Evolutionary conservation across 2,797 vertebrate genomes (phyloP), one percentile per base, ranked within the genome.

Genomic region (Pantherophis vulpinus): DNA sequence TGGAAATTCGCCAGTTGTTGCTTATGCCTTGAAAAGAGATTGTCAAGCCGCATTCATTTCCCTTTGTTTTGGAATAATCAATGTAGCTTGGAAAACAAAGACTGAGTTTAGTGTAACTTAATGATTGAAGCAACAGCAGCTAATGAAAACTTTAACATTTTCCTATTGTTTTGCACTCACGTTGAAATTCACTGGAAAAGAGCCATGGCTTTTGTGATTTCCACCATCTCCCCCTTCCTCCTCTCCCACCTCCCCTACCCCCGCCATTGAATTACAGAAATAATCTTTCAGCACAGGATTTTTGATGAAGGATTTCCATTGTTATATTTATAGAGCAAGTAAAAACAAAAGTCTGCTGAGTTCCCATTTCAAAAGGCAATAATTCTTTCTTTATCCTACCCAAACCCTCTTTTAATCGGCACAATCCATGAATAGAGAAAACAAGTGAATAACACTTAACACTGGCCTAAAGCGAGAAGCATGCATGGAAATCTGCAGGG

Each of bases 1-100:
- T 87, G 59, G 92, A 90, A 23, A 25, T 14, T 4, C 14, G 56
- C 56, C 90, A 88, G 5, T 18, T 79, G 55, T 79, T 91, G 37
- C 86, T 63, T 86, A 25, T 83, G 74, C 18, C 10, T 47, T 10
- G 32, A 23, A 47, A 79, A 61, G 14, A 27, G 54, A 74, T 47
- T 42, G n/a, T 59, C 37, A 37, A 51, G 0, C 32, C 61, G 54
- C 27, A 54, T 74, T 74, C 47, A 51, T 60, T 91, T 61, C 37
- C 27, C 12, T 54, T 93, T 93, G 70, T 90, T 90, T 86, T 10
- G 54, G 59, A 87, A 90, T 87, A 74, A 88, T 87, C 37, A n/a
- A 13, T 12, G 6, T 42, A 37, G 25, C 32, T 42, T 47, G 32
- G 7, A 20, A 66, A 32, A 32, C 32, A 20, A 66, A 93, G 55